Base-by-base conservation (phyloP, 2,888 invertebrate genomes). In the Morpho helenor region DNA sequence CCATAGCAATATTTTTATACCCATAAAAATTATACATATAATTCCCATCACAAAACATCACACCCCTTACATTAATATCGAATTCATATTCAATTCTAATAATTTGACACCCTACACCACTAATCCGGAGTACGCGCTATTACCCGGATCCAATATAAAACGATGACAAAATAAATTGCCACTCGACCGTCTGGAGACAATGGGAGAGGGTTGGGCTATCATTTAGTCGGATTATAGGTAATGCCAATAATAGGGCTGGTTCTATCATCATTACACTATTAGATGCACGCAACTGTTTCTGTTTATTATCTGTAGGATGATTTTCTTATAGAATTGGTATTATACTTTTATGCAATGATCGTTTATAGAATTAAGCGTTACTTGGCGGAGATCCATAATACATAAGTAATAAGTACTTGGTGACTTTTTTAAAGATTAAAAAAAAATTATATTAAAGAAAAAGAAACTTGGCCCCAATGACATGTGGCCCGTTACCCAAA, bases 131-230 rank as follows among this genome's bases (percentile, higher is more conserved):
- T 60, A 70, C 66, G 60, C 57, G 63, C 62, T 71, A 75, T 76
- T 73, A 73, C 54, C 73, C 77, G 74, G 73, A 80, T 79, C 77
- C 77, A 80, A 83, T 82, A 78, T 76, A 75, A 72, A 75, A 78
- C 75, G 74, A 77, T 75, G 82, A 80, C 75, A 77, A 81, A 68
- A 87, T 84, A 81, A 84, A 87, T 84, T 86, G 82, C 71, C 69
- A 71, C 74, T 78, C 75, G 69, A 74, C 74, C 65, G 60, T 68
- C 71, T 71, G 73, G 75, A 77, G 74, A 78, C 72, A 76, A 72
- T 75, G 68, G 57, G 71, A 68, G 81, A 82, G 86, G 87, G 87
- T 85, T 82, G 83, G 79, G 72, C 70, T 65, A 66, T 77, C 68
- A 70, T 71, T 74, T 69, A 59, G 68, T 61, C 58, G 74, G 72